phyloP scores from a whole-genome alignment of 2,888 invertebrate species.

The Hypomecis punctinalis region DNA sequence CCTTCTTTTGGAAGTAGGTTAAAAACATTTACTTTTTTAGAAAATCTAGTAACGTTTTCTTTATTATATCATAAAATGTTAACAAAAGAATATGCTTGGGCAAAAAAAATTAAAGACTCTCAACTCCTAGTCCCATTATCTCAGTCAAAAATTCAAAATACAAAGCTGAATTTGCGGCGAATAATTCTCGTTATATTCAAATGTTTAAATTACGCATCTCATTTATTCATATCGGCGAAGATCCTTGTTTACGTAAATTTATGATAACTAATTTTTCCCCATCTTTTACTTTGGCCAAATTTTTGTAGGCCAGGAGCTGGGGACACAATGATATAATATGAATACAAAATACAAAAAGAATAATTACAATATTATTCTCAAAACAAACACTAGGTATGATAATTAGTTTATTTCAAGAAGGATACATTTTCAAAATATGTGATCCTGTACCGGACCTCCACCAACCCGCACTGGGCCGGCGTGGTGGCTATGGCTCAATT shows the following conservation, averaged over 20 bases:
- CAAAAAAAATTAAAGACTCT: conserved; percentile 30
- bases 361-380: too few species aligned
- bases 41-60: too few species aligned
- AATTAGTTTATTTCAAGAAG: too few species aligned
- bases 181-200: conserved; percentile 33
- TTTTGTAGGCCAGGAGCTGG: conserved; percentile 23
- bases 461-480: too few species aligned
- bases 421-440: too few species aligned
- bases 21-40: too few species aligned
- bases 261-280: conserved; percentile 55
- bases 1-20: neutral
- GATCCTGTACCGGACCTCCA: too few species aligned
- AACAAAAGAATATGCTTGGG: conserved; percentile 15
- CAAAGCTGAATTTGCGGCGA: conserved; percentile 25
- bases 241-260: conserved; percentile 54
- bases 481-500: too few species aligned
- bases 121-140: conserved; percentile 22
- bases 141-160: conserved; percentile 27
- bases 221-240: conserved; percentile 50
- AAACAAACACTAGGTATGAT: too few species aligned
- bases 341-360: too few species aligned
- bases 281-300: conserved; percentile 39
- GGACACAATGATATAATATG: neutral
- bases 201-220: conserved; percentile 40
- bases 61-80: too few species aligned